Evolutionary conservation across 2,113 vertebrate species (phyloP).

Genomic region (Circaetus cinerascens): DNA sequence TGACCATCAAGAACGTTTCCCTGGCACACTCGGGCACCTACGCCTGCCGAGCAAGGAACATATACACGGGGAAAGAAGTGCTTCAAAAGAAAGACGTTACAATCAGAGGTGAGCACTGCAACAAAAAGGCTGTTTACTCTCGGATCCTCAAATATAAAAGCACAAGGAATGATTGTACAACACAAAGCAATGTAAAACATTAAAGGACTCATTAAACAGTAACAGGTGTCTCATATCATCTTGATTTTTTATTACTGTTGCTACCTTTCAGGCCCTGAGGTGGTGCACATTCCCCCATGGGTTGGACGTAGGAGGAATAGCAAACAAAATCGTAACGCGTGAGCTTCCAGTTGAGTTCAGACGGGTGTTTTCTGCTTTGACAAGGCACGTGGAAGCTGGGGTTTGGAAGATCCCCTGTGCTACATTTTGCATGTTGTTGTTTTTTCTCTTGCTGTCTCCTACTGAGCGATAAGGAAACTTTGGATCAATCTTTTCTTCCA

Average conservation of each 20-base stretch:
- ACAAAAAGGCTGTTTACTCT: constrained; percentile 83
- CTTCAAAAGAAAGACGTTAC: constrained; percentile 84
- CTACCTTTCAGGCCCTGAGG: constrained; percentile 77
- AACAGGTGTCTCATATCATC: constrained; percentile 79
- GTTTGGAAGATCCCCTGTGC: constrained; percentile 75
- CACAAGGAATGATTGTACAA: constrained; percentile 82
- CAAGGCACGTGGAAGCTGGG: constrained; percentile 67
- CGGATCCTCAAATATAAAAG: constrained; percentile 84
- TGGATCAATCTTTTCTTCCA: constrained; percentile 72
- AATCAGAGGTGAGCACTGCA: constrained; percentile 88
- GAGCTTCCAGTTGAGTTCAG: constrained; percentile 69
- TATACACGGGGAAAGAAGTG: constrained; percentile 80
- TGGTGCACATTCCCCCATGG: constrained; percentile 72
- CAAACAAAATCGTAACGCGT: constrained; percentile 40
- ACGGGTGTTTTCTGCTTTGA: constrained; percentile 67
- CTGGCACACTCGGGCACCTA: constrained; percentile 85
- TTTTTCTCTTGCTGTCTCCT: constrained; percentile 73
- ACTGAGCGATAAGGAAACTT: constrained; percentile 72
- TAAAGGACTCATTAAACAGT: constrained; percentile 82
- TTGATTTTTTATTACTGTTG: constrained; percentile 79
- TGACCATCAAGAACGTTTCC: constrained; percentile 84
- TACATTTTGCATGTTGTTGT: constrained; percentile 62
- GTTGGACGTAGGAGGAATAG: constrained; percentile 72
- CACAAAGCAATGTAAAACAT: constrained; percentile 81
- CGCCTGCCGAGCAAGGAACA: constrained; percentile 83